Evolutionary conservation across 2,888 invertebrate species (phyloP).

Genomic region (Oxyteleia sp.): DNA sequence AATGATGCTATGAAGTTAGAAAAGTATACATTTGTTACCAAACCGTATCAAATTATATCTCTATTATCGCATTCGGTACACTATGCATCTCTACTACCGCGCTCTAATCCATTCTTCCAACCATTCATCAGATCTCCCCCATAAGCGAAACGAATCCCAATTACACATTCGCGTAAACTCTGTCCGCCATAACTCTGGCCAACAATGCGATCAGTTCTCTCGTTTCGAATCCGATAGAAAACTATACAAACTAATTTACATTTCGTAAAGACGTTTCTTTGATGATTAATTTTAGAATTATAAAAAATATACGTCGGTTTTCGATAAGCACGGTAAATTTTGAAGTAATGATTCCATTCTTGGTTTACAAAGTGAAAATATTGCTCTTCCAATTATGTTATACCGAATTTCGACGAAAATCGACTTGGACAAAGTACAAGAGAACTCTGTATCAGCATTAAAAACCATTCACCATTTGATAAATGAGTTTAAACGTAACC

Average conservation of each 20-base stretch:
- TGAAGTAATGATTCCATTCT: too few species aligned
- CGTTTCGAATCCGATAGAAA: background rate
- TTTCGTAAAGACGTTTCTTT: slow-evolving; percentile 35
- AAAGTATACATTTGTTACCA: slow-evolving; percentile 18
- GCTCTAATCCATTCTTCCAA: slow-evolving; percentile 26
- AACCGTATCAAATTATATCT: slow-evolving; percentile 51
- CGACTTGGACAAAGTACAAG: too few species aligned
- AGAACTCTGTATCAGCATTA: too few species aligned
- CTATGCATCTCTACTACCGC: slow-evolving; percentile 11
- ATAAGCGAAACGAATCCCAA: slow-evolving; percentile 55
- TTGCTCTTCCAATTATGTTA: too few species aligned
- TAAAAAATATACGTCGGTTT: too few species aligned
- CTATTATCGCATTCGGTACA: slow-evolving; percentile 35
- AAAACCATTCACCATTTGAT: too few species aligned
- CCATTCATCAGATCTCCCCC: slow-evolving; percentile 7
- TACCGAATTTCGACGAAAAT: too few species aligned
- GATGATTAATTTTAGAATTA: too few species aligned
- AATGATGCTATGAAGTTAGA: too few species aligned
- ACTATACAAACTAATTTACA: slow-evolving; percentile 33
- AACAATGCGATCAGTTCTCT: slow-evolving; percentile 46
- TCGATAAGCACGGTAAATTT: too few species aligned
- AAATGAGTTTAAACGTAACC: too few species aligned
- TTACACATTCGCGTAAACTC: slow-evolving; percentile 52
- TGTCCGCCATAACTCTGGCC: slow-evolving; percentile 31
- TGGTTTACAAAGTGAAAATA: too few species aligned